Evolutionary conservation across 2,888 invertebrate genomes (phyloP).

Genomic region (Dastarcus helophoroides): DNA sequence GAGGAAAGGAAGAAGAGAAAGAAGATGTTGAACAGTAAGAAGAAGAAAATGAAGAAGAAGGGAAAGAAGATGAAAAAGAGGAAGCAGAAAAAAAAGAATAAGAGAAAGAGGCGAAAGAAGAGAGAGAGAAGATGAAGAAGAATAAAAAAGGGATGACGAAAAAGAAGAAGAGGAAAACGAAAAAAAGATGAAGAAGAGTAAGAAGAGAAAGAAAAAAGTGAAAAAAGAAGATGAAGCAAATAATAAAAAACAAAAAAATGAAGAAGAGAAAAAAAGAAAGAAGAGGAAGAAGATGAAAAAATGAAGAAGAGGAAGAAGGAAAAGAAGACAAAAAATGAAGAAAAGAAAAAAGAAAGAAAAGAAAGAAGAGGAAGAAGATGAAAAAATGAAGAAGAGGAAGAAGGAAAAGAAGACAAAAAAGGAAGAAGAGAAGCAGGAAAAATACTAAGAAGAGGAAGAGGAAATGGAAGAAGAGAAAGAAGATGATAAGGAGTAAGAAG

Average conservation of each 20-base stretch:
- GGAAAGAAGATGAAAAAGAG: no score
- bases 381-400: neutral
- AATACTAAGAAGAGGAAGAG: neutral
- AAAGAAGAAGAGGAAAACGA: no score
- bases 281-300: neutral
- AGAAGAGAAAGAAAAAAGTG: conserved; percentile 2
- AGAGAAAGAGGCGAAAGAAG: no score
- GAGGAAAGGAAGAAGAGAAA: no score
- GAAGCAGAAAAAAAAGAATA: no score
- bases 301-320: neutral
- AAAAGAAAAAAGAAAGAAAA: conserved; percentile 1
- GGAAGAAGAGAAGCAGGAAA: neutral
- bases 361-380: neutral
- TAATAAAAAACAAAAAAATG: neutral
- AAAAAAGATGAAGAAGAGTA: no score
- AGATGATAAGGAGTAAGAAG: no score
- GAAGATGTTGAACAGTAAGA: no score
- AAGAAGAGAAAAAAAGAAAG: neutral
- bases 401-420: conserved; percentile 1
- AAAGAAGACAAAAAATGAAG: conserved; percentile 1
- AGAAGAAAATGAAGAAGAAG: no score
- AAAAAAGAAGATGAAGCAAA: neutral
- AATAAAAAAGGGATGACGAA: no score
- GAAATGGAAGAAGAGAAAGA: no score
- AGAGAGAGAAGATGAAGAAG: no score